Base-by-base conservation (phyloP, 2,888 invertebrate genomes). In the Aphidius colemani region DNA sequence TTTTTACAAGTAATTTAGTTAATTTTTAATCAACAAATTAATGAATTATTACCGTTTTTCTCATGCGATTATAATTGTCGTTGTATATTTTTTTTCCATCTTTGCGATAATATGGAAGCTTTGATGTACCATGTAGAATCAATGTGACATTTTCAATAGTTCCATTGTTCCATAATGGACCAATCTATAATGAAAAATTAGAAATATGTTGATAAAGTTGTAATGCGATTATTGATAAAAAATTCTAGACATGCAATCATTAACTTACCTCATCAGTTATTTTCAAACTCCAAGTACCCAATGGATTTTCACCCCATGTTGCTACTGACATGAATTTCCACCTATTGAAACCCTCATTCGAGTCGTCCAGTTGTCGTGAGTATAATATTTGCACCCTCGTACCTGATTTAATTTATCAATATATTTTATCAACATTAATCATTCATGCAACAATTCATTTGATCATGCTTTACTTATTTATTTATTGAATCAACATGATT, bases 271-370 rank as follows among this genome's bases (percentile, higher is more conserved):
- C 46, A 53, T 63, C 64, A 4, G 45, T 63, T 63, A 70, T 81
- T 56, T 81, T 78, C 51, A 88, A 75, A 6, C 72, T 85, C 93
- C 93, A 93, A 11, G 82, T 75, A 1, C 96, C 96, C 8, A 78
- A 76, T 0, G 94, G 89, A 66, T 87, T 82, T 82, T 96, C 96
- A 1, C 94, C 95, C 96, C 96, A 97, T 1, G 91, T 92, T 72
- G 93, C 94, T 0, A 95, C 93, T 0, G 95, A 93, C 86, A 92
- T 92, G 75, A 97, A 90, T 7, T 89, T 90, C 96, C 96, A 97
- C 72, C 89, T 86, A 8, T 82, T 77, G 77, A 95, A 95, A 5
- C 95, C 95, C 7, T 85, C 83, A 0, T 78, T 77, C 0, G 94
- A 93, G 18, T 82, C 79, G 77, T 96, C 96, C 58, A 86, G 83